These are phyloP conservation scores for Pseudopleuronectes americanus DNA, from an alignment of 2,797 vertebrate species.

Conservation along the genomic window DNA sequence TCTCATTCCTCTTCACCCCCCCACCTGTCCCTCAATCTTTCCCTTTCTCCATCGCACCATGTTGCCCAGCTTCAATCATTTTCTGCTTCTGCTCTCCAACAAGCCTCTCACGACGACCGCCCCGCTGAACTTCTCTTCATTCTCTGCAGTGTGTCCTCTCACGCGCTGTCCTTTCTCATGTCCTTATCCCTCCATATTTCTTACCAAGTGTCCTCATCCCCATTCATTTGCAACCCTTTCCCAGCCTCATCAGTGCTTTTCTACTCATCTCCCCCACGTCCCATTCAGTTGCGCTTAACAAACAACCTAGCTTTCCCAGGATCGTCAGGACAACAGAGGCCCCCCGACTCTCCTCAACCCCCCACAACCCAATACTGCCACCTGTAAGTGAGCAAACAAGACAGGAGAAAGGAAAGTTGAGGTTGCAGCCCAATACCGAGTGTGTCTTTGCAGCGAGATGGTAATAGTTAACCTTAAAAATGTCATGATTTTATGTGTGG, in stretches of 20 bases:
- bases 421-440: slow-evolving; percentile 40
- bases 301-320: slow-evolving; percentile 72
- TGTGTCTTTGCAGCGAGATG: slow-evolving; percentile 24
- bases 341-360: slow-evolving; percentile 29
- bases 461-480: slow-evolving; percentile 25
- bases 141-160: slow-evolving; percentile 15
- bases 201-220: slow-evolving; percentile 27
- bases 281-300: slow-evolving; percentile 63
- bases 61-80: slow-evolving; percentile 8
- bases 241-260: slow-evolving; percentile 45
- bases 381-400: slow-evolving; percentile 66
- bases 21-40: slow-evolving; percentile 46
- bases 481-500: slow-evolving; percentile 12
- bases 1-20: slow-evolving; percentile 28
- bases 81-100: slow-evolving; percentile 20
- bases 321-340: slow-evolving; percentile 70
- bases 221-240: slow-evolving; percentile 49
- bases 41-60: slow-evolving; percentile 6
- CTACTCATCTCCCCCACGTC: slow-evolving; percentile 48
- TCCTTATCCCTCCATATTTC: slow-evolving; percentile 38
- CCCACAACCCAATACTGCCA: slow-evolving; percentile 41
- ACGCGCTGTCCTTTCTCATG: slow-evolving; percentile 35
- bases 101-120: slow-evolving; percentile 21
- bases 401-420: slow-evolving; percentile 35
- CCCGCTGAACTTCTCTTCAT: slow-evolving; percentile 6